These are phyloP conservation scores for Climacteris rufus DNA, from an alignment of 2,113 vertebrate species.

Conservation along the genomic window DNA sequence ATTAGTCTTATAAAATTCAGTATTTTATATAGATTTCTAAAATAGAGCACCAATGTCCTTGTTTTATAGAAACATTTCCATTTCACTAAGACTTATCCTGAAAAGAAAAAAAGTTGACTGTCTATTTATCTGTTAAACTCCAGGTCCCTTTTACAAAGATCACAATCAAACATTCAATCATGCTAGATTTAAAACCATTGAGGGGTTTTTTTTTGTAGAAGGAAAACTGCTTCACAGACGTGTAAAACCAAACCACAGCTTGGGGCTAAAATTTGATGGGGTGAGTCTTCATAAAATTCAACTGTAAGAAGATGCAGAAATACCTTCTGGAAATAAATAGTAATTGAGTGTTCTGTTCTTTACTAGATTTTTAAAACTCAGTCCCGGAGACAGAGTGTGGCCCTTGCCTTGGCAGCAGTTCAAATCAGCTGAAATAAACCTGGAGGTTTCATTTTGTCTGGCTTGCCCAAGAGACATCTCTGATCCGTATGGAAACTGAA, in stretches of 20 bases:
- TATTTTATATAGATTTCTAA: neutral
- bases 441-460: neutral
- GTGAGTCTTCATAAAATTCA: conserved; percentile 4
- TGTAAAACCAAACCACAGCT: neutral
- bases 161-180: neutral
- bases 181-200: neutral
- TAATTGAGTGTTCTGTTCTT: neutral
- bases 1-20: neutral
- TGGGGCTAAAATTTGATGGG: neutral
- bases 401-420: neutral
- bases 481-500: neutral
- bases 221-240: neutral
- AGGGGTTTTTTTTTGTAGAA: neutral
- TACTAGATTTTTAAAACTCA: neutral
- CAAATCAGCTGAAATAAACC: conserved; percentile 10
- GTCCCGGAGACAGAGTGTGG: neutral
- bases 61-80: neutral
- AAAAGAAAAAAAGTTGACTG: neutral
- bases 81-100: neutral
- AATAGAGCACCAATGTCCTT: neutral
- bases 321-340: neutral
- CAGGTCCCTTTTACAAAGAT: neutral
- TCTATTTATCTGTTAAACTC: neutral
- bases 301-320: neutral
- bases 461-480: neutral